Conservation (phyloP, 2,888 invertebrate species). For the Thymelicus acteon region DNA sequence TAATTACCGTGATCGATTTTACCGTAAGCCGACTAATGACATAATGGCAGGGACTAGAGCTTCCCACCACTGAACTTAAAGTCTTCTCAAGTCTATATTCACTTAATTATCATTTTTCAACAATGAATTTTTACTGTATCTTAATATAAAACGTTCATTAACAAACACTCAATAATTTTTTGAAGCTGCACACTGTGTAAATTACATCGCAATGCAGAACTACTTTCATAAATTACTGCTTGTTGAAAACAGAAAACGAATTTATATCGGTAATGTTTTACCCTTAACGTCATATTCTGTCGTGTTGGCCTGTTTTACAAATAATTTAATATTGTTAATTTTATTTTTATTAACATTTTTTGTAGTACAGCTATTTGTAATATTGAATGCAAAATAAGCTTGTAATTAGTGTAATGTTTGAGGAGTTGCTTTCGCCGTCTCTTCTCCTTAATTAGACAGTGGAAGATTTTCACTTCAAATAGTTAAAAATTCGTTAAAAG, state of each 20-base stretch:
- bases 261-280: constrained; percentile 36
- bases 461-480: too few species aligned
- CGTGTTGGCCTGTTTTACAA: constrained; percentile 20
- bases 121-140: not conserved
- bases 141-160: not conserved
- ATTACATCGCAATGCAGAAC: constrained; percentile 36
- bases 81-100: not conserved
- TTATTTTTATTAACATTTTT: too few species aligned
- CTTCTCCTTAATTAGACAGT: too few species aligned
- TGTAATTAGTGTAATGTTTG: too few species aligned
- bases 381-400: too few species aligned
- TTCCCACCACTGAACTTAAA: not conserved
- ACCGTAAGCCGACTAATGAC: too few species aligned
- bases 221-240: constrained; percentile 31
- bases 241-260: constrained; percentile 35
- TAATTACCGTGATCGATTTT: too few species aligned
- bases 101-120: not conserved
- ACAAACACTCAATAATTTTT: constrained; percentile 12
- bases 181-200: constrained; percentile 21
- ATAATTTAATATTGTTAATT: constrained; percentile 6
- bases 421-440: too few species aligned
- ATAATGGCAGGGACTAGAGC: too few species aligned
- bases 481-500: too few species aligned
- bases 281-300: constrained; percentile 33
- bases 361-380: too few species aligned